phyloP scores from a whole-genome alignment of 2,113 vertebrate genomes.

The Rhinoptilus africanus region DNA sequence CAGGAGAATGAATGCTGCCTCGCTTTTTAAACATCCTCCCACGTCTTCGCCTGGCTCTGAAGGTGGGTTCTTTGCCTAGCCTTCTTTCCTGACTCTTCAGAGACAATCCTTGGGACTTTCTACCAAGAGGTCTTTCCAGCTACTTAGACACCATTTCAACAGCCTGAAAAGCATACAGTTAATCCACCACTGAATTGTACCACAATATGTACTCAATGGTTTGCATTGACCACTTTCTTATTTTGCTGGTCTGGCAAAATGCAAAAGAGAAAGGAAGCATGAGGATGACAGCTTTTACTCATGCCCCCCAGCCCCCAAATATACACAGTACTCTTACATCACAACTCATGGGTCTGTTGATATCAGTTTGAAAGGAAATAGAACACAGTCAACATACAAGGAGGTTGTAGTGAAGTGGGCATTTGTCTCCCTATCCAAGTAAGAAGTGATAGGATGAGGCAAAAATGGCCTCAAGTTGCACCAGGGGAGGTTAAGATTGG shows the following conservation, averaged over 20 bases:
- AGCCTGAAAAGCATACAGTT: not conserved
- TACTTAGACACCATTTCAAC: not conserved
- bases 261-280: not conserved
- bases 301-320: not conserved
- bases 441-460: not conserved
- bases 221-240: not conserved
- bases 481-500: not conserved
- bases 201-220: not conserved
- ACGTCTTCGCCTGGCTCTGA: not conserved
- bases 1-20: not conserved
- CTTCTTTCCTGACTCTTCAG: not conserved
- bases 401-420: not conserved
- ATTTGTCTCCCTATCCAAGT: not conserved
- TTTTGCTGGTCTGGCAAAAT: not conserved
- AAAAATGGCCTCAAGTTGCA: not conserved
- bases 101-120: not conserved
- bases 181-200: not conserved
- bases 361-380: not conserved
- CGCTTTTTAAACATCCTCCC: not conserved
- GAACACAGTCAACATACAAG: not conserved
- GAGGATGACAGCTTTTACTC: not conserved
- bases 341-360: not conserved
- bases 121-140: not conserved
- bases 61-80: not conserved
- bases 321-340: not conserved